phyloP scores from a whole-genome alignment of 2,888 invertebrate genomes.

The Ormyrus labotus region DNA sequence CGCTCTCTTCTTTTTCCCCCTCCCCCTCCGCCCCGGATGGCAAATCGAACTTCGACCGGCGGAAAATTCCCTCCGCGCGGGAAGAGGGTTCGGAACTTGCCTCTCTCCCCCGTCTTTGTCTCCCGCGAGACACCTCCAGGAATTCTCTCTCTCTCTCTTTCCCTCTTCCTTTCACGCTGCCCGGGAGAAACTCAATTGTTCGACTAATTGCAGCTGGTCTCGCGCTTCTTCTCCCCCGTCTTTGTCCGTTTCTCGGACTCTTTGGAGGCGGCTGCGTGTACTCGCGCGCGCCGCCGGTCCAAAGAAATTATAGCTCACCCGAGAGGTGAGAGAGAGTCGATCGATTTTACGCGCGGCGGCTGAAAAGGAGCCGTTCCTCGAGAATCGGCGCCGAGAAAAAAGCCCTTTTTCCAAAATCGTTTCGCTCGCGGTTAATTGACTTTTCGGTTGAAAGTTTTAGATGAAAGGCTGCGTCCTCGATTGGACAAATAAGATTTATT shows the following conservation, averaged over 20 bases:
- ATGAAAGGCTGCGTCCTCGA: too few species aligned
- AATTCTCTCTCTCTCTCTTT: slow-evolving; percentile 49
- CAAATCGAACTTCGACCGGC: slow-evolving; percentile 19
- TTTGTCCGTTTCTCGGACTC: background rate
- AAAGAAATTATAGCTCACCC: too few species aligned
- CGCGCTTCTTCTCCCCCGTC: slow-evolving; percentile 8
- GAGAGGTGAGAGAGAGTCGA: too few species aligned
- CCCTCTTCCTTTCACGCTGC: slow-evolving; percentile 59
- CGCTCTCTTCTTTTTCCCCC: background rate
- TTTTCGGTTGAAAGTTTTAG: too few species aligned
- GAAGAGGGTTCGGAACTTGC: background rate
- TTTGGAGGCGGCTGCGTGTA: too few species aligned
- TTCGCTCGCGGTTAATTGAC: too few species aligned
- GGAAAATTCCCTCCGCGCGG: slow-evolving; percentile 8
- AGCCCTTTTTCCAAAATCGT: too few species aligned
- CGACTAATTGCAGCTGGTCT: slow-evolving; percentile 71
- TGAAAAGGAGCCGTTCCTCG: background rate
- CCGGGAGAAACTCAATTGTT: slow-evolving; percentile 66
- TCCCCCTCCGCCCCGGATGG: background rate
- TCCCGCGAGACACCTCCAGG: slow-evolving; percentile 55
- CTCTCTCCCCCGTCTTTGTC: slow-evolving; percentile 12
- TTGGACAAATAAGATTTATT: too few species aligned
- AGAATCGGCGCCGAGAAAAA: too few species aligned
- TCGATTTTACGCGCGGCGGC: background rate
- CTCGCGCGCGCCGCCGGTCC: too few species aligned